Percentiles rank a stretch among this genome's conserved stretches.
Conservation (phyloP, 2,113 vertebrate genomes). For the Oncorhynchus masou region DNA sequence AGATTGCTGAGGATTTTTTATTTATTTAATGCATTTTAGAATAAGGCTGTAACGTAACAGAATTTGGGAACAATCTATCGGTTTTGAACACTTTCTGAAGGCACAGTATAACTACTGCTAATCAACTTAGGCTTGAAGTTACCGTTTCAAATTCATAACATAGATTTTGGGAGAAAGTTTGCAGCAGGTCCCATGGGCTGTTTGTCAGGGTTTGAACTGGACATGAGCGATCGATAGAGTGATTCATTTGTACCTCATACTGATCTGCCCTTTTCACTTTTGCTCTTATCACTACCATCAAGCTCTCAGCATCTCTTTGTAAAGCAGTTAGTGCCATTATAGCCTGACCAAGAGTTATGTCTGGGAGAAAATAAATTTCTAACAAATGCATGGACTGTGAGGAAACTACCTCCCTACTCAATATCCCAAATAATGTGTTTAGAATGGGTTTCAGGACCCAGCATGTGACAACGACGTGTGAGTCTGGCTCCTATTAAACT, state of each 20-base stretch:
- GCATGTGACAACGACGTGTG: neutral
- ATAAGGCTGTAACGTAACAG: too few relatives aligned
- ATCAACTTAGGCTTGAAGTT: slow-evolving; percentile 1
- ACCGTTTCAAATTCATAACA: neutral
- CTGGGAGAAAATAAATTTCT: neutral
- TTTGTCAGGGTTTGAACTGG: neutral
- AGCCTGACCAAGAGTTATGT: neutral
- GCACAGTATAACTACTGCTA: slow-evolving; percentile 12
- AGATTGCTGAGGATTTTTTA: too few relatives aligned
- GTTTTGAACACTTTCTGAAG: too few relatives aligned
- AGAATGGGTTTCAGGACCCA: neutral
- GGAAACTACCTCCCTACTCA: neutral
- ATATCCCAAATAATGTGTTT: neutral
- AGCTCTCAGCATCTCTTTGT: neutral
- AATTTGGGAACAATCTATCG: too few relatives aligned
- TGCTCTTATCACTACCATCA: neutral
- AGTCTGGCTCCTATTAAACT: neutral
- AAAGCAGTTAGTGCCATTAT: neutral
- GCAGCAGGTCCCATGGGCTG: neutral
- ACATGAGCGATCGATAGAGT: neutral
- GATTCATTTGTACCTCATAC: neutral
- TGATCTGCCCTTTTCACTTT: neutral
- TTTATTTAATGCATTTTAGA: too few relatives aligned
- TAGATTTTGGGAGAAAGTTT: neutral
- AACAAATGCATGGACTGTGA: neutral